These are phyloP conservation scores for Typhlichthys subterraneus DNA, from an alignment of 2,797 vertebrate species.

Conservation along the genomic window DNA sequence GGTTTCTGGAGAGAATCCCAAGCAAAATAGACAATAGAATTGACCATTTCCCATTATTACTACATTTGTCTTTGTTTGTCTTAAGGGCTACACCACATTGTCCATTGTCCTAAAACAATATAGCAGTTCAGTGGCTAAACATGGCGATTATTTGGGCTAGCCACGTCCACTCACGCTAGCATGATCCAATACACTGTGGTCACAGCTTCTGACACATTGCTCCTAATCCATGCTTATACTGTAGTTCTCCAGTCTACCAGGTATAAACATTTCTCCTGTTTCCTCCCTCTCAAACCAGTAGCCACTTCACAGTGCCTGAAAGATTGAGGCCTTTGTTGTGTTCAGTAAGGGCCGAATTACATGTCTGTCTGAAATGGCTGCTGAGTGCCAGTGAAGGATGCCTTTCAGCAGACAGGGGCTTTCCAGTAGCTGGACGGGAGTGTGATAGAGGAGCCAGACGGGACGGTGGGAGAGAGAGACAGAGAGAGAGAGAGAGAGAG, in stretches of 20 bases:
- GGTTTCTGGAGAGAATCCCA: too few relatives aligned
- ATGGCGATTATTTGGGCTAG: constrained; percentile 38
- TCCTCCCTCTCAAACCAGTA: constrained; percentile 60
- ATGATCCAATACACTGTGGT: constrained; percentile 39
- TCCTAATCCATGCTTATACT: constrained; percentile 36
- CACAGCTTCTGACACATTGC: constrained; percentile 41
- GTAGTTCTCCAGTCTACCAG: constrained; percentile 30
- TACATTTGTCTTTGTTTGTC: constrained; percentile 17
- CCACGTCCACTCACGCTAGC: constrained; percentile 51
- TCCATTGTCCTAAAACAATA: constrained; percentile 39
- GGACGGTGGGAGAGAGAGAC: constrained; percentile 49
- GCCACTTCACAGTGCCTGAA: constrained; percentile 52
- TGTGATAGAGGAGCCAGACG: constrained; percentile 39
- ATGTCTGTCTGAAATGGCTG: constrained; percentile 61
- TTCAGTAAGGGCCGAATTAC: constrained; percentile 54
- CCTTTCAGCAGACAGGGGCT: constrained; percentile 66
- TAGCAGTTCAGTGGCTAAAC: constrained; percentile 25
- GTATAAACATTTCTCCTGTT: constrained; percentile 54
- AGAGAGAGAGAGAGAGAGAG: constrained; percentile 9
- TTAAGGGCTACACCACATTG: constrained; percentile 23
- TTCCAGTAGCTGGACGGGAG: constrained; percentile 53
- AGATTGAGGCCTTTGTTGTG: constrained; percentile 63
- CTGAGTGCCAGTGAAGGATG: constrained; percentile 65
- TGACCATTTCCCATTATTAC: constrained; percentile 11
- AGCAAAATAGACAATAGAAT: constrained; percentile 26